Base-by-base conservation (phyloP, 1,140 invertebrate species). In the Drosophila oshimai region DNA sequence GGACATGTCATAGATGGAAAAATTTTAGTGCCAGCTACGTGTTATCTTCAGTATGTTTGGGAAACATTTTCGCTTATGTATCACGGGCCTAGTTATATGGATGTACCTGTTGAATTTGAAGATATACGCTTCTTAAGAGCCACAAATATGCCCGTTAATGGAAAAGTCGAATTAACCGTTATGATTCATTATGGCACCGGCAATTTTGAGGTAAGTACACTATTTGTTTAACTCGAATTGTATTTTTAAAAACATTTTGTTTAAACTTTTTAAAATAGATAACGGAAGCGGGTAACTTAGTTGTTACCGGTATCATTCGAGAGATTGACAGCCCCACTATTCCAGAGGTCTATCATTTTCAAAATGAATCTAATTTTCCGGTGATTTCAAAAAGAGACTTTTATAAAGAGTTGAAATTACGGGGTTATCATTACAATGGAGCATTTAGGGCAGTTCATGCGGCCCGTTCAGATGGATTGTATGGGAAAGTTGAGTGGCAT, bases 1-100 rank as follows among this genome's bases (percentile, higher is more conserved):
- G 97, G 97, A 2, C 98, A 99, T 90, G 93, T 95, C 3, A 96
- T 99, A 73, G 97, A 99, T 91, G 95, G 95, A 90, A 94, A 97
- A 74, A 95, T 96, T 68, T 88, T 99, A 0, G 95, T 96, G 62
- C 98, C 98, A 2, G 97, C 97, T 0, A 98, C 97, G 6, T 97
- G 97, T 18, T 99, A 96, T 84, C 78, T 96, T 51, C 91, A 94
- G 4, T 91, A 98, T 10, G 96, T 96, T 0, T 99, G 98, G 98
- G 96, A 97, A 90, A 96, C 96, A 1, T 87, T 98, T 15, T 95
- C 95, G 12, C 94, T 96, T 90, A 94, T 97, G 92, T 89, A 89
- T 7, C 93, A 93, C 77, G 95, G 95, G 44, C 92, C 94, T 45
- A 88, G 92, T 1, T 95, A 93, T 75, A 94, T 95, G 31, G 94